Percentiles rank a stretch among this genome's conserved stretches.
Evolutionary conservation across 1,140 invertebrate genomes (phyloP).

Genomic region (Monomorium pharaonis): DNA sequence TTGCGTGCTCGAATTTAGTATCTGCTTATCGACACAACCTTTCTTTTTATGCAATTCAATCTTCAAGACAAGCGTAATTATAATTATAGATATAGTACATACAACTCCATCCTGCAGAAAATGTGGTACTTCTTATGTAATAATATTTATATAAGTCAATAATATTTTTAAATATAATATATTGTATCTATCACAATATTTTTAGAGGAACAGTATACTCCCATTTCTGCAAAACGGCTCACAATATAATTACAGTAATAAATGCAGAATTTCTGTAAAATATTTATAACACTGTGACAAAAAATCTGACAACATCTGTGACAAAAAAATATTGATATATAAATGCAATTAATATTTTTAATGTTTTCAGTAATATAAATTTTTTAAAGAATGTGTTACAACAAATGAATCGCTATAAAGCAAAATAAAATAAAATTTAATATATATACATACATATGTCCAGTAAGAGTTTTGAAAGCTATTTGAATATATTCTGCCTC

Average conservation of each 20-base stretch:
- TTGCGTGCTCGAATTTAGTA: slow-evolving; percentile 85
- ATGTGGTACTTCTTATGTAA: neutral
- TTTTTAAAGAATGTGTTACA: neutral
- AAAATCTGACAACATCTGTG: too few species aligned
- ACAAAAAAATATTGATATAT: neutral
- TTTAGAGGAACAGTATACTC: neutral
- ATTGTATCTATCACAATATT: too few species aligned
- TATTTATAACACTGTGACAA: neutral
- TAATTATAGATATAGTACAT: slow-evolving; percentile 8
- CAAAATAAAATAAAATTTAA: neutral
- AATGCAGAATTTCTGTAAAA: slow-evolving; percentile 30
- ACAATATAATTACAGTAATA: slow-evolving; percentile 65
- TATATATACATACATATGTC: neutral
- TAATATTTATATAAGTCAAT: neutral
- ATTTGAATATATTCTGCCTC: neutral
- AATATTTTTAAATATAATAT: too few species aligned
- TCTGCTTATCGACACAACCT: slow-evolving; percentile 75
- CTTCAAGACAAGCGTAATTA: slow-evolving; percentile 59
- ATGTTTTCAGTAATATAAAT: neutral
- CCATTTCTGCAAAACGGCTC: slow-evolving; percentile 74
- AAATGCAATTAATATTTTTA: neutral
- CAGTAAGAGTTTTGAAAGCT: neutral
- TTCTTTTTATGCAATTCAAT: slow-evolving; percentile 83
- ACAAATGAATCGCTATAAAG: slow-evolving; percentile 23
- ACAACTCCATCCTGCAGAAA: slow-evolving; percentile 63